A percentile compares a stretch with the other conserved stretches of the same genome.
Conservation (phyloP, 2,113 vertebrate genomes). For the Astur gentilis region DNA sequence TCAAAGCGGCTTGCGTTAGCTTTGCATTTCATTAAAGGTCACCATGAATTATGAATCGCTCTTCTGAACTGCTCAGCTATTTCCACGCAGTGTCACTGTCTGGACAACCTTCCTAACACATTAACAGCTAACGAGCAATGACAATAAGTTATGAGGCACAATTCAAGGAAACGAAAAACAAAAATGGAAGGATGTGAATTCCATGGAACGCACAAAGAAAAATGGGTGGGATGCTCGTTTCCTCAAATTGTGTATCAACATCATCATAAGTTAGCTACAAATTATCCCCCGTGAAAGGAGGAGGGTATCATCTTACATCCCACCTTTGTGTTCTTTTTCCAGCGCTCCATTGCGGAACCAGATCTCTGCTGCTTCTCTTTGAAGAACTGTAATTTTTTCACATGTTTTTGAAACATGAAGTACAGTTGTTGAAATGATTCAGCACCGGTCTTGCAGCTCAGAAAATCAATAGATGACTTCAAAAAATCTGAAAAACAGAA, state of each 20-base stretch:
- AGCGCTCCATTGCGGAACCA: not conserved
- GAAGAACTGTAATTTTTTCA: not conserved
- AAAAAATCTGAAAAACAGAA: not conserved
- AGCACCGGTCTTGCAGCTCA: not conserved
- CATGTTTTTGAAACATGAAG: not conserved
- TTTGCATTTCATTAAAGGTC: slow-evolving; percentile 6
- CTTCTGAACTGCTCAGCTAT: not conserved
- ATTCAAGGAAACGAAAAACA: slow-evolving; percentile 67
- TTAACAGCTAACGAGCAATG: not conserved
- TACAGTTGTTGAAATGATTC: not conserved
- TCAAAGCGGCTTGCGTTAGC: not conserved
- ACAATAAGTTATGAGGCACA: slow-evolving; percentile 38
- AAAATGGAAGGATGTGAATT: slow-evolving; percentile 66
- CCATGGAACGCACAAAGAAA: not conserved
- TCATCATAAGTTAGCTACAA: slow-evolving; percentile 15
- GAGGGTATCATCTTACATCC: not conserved
- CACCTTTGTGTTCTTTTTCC: slow-evolving; percentile 12
- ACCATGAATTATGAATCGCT: not conserved
- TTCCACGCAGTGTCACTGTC: slow-evolving; percentile 24
- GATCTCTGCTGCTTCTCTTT: not conserved
- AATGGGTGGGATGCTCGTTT: slow-evolving; percentile 46
- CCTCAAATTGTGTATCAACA: slow-evolving; percentile 48
- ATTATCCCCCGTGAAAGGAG: not conserved
- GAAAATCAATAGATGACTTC: not conserved
- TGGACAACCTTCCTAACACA: slow-evolving; percentile 8